phyloP scores from a whole-genome alignment of 2,797 vertebrate genomes.

The Ciconia nigra region DNA sequence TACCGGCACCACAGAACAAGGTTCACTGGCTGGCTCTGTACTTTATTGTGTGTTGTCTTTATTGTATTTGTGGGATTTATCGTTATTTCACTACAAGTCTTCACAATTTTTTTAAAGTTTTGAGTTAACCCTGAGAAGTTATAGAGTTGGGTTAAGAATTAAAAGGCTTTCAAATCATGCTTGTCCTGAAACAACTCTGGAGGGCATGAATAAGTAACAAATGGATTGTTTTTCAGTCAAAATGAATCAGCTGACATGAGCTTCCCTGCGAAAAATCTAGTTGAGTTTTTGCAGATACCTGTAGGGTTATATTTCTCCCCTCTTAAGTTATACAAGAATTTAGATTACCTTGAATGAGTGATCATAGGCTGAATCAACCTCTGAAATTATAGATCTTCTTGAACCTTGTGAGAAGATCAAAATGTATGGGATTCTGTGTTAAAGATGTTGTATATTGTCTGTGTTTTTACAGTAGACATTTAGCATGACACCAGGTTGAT shows the following conservation, averaged over 20 bases:
- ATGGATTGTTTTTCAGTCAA: constrained; percentile 24
- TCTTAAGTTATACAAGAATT: not conserved
- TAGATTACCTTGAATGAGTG: not conserved
- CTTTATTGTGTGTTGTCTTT: not conserved
- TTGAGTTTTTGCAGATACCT: not conserved
- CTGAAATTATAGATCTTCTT: not conserved
- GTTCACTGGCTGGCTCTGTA: not conserved
- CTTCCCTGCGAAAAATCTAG: not conserved
- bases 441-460: not conserved
- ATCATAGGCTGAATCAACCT: not conserved
- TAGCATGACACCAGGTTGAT: not conserved
- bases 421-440: not conserved
- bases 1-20: not conserved
- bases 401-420: not conserved
- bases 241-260: not conserved
- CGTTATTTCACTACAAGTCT: not conserved
- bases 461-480: not conserved
- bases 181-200: constrained; percentile 32
- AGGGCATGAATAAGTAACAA: constrained; percentile 37
- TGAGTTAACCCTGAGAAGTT: not conserved
- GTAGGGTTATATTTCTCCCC: not conserved
- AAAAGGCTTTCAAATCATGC: constrained; percentile 27
- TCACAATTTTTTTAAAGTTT: not conserved
- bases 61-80: not conserved
- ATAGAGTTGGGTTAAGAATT: not conserved